A percentile compares a stretch with the other conserved stretches of the same genome.
These are phyloP conservation scores for Adelosebastes latens DNA, from an alignment of 2,797 vertebrate species.

Conservation along the genomic window DNA sequence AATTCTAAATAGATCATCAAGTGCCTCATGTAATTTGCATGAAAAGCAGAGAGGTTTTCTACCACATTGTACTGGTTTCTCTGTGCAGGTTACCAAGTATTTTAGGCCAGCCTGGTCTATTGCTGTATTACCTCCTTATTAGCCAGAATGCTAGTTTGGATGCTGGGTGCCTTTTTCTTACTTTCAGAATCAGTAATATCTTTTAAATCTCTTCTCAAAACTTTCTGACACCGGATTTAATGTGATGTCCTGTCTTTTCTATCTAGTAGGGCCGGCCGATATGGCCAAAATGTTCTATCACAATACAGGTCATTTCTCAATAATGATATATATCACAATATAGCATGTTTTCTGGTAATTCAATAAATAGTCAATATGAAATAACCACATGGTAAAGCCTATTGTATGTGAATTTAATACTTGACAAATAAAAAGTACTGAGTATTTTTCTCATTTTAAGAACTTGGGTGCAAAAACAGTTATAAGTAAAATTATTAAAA, in stretches of 20 bases:
- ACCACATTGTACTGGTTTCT: background rate
- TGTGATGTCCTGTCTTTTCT: background rate
- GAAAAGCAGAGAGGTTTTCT: background rate
- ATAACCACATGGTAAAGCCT: too few relatives aligned
- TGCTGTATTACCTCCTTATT: background rate
- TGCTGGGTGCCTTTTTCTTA: background rate
- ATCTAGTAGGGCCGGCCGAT: background rate
- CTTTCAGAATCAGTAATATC: background rate
- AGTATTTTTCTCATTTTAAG: too few relatives aligned
- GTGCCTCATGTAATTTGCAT: constrained; percentile 8
- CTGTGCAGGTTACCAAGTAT: background rate
- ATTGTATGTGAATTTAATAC: too few relatives aligned
- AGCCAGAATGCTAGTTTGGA: background rate
- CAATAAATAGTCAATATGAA: too few relatives aligned
- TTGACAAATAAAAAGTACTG: too few relatives aligned
- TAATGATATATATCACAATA: too few relatives aligned
- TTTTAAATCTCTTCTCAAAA: background rate
- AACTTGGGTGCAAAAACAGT: too few relatives aligned
- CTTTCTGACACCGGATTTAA: background rate
- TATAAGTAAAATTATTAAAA: too few relatives aligned
- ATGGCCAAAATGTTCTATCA: too few relatives aligned
- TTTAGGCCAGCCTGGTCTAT: background rate
- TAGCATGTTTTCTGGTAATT: too few relatives aligned
- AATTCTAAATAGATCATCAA: background rate
- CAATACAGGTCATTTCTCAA: too few relatives aligned